Conservation (phyloP, 2,888 invertebrate genomes). For the Ormia ochracea region DNA sequence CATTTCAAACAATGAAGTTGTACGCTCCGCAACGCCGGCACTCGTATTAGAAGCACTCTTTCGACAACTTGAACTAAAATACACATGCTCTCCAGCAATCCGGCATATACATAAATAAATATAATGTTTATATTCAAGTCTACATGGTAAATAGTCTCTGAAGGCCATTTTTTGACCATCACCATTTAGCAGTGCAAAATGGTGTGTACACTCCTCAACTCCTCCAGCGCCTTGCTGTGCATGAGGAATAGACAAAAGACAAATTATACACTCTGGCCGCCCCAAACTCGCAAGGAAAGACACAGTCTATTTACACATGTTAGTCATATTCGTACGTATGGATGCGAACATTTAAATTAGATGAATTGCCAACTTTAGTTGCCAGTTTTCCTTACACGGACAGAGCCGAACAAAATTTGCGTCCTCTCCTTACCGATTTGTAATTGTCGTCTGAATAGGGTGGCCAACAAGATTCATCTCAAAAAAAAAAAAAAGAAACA, state of each 20-base stretch:
- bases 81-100: conserved; percentile 32
- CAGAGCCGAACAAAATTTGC: neutral
- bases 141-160: conserved; percentile 63
- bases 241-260: conserved; percentile 45
- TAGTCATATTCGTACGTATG: conserved; percentile 32
- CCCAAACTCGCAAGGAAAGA: neutral
- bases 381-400: neutral
- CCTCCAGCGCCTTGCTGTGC: conserved; percentile 8
- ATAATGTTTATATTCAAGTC: conserved; percentile 47
- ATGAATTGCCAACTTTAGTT: conserved; percentile 71
- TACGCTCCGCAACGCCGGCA: neutral
- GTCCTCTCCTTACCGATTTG: neutral
- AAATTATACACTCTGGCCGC: conserved; percentile 43
- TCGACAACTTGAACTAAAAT: conserved; percentile 34
- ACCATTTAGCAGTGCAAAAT: conserved; percentile 20
- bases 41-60: conserved; percentile 47
- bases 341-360: conserved; percentile 73
- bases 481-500: no score
- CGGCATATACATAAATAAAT: conserved; percentile 24
- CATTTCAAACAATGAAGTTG: conserved; percentile 58
- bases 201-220: neutral
- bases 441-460: neutral
- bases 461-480: neutral
- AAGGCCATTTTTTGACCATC: conserved; percentile 64
- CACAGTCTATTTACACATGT: conserved; percentile 58